Base-by-base conservation (phyloP, 1,140 invertebrate species). In the Aphelenchoides fujianensis region DNA sequence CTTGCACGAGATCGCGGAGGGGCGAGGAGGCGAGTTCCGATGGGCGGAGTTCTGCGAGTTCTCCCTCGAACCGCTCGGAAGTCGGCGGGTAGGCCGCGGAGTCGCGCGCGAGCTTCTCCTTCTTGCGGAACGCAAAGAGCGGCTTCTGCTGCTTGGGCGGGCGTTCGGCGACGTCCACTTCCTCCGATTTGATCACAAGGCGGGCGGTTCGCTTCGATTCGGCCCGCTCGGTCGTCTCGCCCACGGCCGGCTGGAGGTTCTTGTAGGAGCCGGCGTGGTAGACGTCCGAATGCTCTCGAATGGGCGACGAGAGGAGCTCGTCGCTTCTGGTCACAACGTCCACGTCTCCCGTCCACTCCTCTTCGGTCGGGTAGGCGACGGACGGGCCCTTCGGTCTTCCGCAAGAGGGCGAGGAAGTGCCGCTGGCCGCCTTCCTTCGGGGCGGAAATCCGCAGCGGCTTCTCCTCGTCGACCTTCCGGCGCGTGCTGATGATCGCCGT, bases 231-330 rank as follows among this genome's bases (percentile, higher is more conserved):
- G 55, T 59, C 34, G 5, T 32, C 34, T 59, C 55, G 5, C 7
- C 55, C 12, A 32, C 23, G 7, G 7, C 34, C 12, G 5, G 7
- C 5, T 12, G 41, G 12, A 48, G 23, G 23, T 23, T 12, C 23
- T 48, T 48, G 41, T 48, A 48, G 23, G 41, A 5, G 19, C 69
- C 69, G 23, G 62, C 48, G 32, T 70, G 69, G 53, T 70, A 70
- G 1, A 70, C 61, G 23, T 64, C 23, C 2, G 54, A 23, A n/a
- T 34, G 52, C 30, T 35, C 41, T 3, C 61, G 61, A 37, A 70
- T 48, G 28, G 69, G 62, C 48, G 30, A n/a, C 0, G 30, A 3
- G 12, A 48, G 23, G 27, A 70, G 30, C 31, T 70, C 69, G 9
- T 31, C 32, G 37, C 23, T 12, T n/a, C n/a, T 19, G n/a, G 1